Evolutionary conservation across 2,797 vertebrate genomes (phyloP).

Genomic region (Sardinella longiceps): DNA sequence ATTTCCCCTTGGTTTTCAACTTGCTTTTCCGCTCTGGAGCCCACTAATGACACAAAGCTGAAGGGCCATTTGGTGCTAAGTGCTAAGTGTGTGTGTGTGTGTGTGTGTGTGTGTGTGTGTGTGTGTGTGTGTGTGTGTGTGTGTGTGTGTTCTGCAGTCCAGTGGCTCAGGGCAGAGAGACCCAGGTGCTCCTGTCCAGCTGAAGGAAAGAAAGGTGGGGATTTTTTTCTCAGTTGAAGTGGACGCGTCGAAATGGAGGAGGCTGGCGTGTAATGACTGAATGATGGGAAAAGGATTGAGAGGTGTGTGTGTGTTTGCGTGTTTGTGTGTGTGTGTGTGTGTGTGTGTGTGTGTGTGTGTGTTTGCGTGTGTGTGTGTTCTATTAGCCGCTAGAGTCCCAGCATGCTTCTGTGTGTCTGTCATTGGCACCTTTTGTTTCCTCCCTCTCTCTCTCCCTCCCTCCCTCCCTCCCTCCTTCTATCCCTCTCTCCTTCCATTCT

Average conservation of each 20-base stretch:
- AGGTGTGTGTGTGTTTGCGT: background rate
- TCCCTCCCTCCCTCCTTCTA: too few species aligned
- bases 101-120: too few species aligned
- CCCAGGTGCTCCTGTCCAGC: background rate
- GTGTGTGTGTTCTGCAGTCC: background rate
- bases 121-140: too few species aligned
- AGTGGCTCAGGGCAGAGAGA: background rate
- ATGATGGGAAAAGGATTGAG: slow-evolving; percentile 24
- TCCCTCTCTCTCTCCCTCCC: too few species aligned
- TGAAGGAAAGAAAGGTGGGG: slow-evolving; percentile 15
- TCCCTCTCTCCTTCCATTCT: background rate
- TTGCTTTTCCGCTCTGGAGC: slow-evolving; percentile 11
- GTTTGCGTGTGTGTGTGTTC: too few species aligned
- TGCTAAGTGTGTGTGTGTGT: too few species aligned
- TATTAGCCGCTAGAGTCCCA: slow-evolving; percentile 29
- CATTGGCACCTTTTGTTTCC: background rate
- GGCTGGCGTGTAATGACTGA: slow-evolving; percentile 41
- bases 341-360: too few species aligned
- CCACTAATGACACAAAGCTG: slow-evolving; percentile 8
- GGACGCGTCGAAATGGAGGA: slow-evolving; percentile 43
- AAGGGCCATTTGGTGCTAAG: slow-evolving; percentile 19
- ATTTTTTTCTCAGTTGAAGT: slow-evolving; percentile 27
- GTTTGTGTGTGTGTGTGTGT: too few species aligned
- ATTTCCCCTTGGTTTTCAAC: background rate
- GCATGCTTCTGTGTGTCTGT: slow-evolving; percentile 27